Base-by-base conservation (phyloP, 2,888 invertebrate genomes). In the Cosmopolites sordidus region DNA sequence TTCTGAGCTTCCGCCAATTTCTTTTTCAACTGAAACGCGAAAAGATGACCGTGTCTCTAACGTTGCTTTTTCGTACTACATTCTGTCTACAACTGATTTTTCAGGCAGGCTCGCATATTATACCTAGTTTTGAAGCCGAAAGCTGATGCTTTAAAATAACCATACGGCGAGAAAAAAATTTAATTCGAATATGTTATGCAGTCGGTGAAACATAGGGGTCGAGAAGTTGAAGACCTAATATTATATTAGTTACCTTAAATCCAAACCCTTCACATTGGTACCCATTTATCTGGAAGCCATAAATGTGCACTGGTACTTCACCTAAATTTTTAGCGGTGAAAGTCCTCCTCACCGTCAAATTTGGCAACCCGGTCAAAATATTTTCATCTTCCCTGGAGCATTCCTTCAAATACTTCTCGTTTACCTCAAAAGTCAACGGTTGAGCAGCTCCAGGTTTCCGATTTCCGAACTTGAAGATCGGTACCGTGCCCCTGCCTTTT, bases 291-390 rank as follows among this genome's bases (percentile, higher is more conserved):
- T 75, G 75, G 64, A 86, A 81, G 47, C 81, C 80, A 59, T 80
- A 78, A 58, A 94, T 82, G 60, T 81, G 80, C 65, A 97, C 83
- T n/a, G 89, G 83, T 61, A 95, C 80, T 68, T 88, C 88, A 1
- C 97, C 97, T n/a, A 88, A 87, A 77, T 98, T 98, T 62, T 87
- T 82, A 16, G 90, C 88, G 8, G 84, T 83, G 72, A 95, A 95
- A 39, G 88, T 83, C 54, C 92, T 81, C 63, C 87, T 87, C 14
- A 89, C 86, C 8, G 85, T 84, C 46, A 91, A 76, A 71, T 84
- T 83, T 2, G 86, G 84, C 47, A 77, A 72, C 16, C 78, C 65
- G 56, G 66, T 62, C 1, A 47, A 43, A 62, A 71, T 70, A 43
- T 66, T 65, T 1, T 62, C 58, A 61, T 71, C 70, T 46, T 67